These are phyloP conservation scores for Lepidostoma basale DNA, from an alignment of 1,140 invertebrate genomes.

Conservation along the genomic window DNA sequence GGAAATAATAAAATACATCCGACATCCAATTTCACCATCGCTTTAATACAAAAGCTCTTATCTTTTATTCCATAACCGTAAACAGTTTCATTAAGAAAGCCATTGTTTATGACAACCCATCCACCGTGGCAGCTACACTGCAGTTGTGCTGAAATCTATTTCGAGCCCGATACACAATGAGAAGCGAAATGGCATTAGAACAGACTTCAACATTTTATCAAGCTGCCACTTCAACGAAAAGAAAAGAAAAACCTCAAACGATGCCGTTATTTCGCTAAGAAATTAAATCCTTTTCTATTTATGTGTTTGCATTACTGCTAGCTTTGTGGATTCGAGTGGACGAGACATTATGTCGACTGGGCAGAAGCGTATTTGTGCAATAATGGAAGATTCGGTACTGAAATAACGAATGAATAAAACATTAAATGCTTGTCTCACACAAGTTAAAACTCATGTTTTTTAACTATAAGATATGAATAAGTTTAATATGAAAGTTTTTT, in stretches of 20 bases:
- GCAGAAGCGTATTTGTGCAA: slow-evolving; percentile 10
- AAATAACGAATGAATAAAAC: not conserved
- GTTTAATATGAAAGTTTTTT: too few relatives aligned
- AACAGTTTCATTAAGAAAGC: slow-evolving; percentile 32
- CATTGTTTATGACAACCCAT: slow-evolving; percentile 31
- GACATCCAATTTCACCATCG: slow-evolving; percentile 3
- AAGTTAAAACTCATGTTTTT: too few relatives aligned
- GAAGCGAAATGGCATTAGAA: not conserved
- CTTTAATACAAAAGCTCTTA: slow-evolving; percentile 1
- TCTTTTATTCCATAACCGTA: slow-evolving; percentile 23
- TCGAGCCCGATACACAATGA: slow-evolving; percentile 7
- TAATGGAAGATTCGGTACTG: slow-evolving; percentile 3
- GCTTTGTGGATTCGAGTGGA: not conserved
- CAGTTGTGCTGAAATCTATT: slow-evolving; percentile 1
- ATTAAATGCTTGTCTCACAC: too few relatives aligned
- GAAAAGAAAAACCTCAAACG: not conserved
- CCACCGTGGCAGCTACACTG: slow-evolving; percentile 19
- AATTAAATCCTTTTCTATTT: not conserved
- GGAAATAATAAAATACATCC: too few relatives aligned
- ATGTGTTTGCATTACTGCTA: not conserved
- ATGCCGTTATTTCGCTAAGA: not conserved
- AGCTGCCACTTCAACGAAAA: not conserved
- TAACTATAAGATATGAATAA: too few relatives aligned
- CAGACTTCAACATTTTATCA: not conserved
- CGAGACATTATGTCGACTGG: slow-evolving; percentile 4